These are phyloP conservation scores for Neoscelio sp. DNA, from an alignment of 2,888 invertebrate genomes.

Conservation along the genomic window DNA sequence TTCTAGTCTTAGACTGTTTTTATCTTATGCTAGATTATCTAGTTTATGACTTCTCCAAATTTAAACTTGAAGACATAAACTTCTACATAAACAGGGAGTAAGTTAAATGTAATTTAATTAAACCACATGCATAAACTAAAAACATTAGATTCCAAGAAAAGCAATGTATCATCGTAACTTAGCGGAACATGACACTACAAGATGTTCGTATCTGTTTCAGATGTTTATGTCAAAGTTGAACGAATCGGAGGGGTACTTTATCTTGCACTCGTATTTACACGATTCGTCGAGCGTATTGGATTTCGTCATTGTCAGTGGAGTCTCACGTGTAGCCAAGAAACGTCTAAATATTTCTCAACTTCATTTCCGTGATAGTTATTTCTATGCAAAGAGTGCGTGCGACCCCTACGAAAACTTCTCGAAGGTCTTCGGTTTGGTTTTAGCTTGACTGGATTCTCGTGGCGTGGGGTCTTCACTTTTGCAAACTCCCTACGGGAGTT, in stretches of 20 bases:
- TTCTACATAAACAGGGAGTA: neutral
- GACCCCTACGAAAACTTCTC: conserved; percentile 5
- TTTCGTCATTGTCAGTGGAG: conserved; percentile 52
- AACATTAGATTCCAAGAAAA: no score
- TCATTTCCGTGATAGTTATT: neutral
- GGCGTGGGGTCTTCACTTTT: conserved; percentile 31
- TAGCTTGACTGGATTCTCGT: conserved; percentile 11
- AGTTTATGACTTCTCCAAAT: neutral
- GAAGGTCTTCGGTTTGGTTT: conserved; percentile 19
- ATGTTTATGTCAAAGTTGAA: conserved; percentile 35
- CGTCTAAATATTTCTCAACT: conserved; percentile 1
- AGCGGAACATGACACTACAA: neutral
- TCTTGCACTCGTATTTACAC: neutral
- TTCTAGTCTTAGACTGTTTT: neutral
- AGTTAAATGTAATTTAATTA: neutral
- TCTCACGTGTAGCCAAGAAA: conserved; percentile 1
- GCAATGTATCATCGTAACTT: neutral
- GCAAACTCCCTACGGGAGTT: conserved; percentile 18
- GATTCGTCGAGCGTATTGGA: conserved; percentile 36
- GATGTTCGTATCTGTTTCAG: conserved; percentile 3
- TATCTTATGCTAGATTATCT: conserved; percentile 2
- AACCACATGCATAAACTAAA: neutral
- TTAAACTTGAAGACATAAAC: neutral
- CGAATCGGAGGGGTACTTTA: conserved; percentile 13
- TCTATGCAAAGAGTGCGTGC: neutral